Evolutionary conservation across 2,113 vertebrate species (phyloP).

Genomic region (Neodontobutis hainanensis): DNA sequence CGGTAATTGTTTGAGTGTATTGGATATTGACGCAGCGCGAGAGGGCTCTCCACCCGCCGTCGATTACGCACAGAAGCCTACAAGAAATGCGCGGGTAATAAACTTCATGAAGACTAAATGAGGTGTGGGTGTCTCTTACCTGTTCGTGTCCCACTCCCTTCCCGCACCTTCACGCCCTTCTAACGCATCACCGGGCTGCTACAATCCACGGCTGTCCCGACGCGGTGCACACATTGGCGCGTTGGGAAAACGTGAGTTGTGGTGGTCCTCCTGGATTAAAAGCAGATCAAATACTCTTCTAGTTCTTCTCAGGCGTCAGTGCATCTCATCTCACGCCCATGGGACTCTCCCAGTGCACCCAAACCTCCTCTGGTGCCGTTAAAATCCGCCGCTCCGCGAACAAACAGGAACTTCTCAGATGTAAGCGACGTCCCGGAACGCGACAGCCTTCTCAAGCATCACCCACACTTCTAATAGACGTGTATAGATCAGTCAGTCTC

Average conservation of each 20-base stretch:
- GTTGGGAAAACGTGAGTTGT: neutral
- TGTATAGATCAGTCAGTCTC: constrained; percentile 21
- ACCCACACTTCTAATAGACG: neutral
- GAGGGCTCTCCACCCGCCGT: too few relatives aligned
- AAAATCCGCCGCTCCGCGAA: constrained; percentile 26
- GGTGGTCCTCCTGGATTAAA: constrained; percentile 6
- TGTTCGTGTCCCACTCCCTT: constrained; percentile 73
- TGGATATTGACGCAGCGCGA: neutral
- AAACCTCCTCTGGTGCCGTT: neutral
- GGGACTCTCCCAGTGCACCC: constrained; percentile 20
- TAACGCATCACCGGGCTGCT: constrained; percentile 80
- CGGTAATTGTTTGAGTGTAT: neutral
- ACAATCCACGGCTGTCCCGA: constrained; percentile 71
- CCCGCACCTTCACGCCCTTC: constrained; percentile 79
- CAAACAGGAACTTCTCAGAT: neutral
- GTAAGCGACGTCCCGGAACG: neutral
- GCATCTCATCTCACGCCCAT: constrained; percentile 25
- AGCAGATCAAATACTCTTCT: neutral
- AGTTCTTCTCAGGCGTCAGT: neutral
- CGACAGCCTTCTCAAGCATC: constrained; percentile 1
- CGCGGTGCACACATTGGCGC: constrained; percentile 54
- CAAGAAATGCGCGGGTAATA: neutral
- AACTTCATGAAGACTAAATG: neutral
- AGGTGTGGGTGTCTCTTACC: constrained; percentile 56
- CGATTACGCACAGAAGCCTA: constrained; percentile 2